Percentiles rank a stretch among this genome's conserved stretches.
Evolutionary conservation across 2,797 vertebrate species (phyloP).

Genomic region (Pyrocephalus nanus): DNA sequence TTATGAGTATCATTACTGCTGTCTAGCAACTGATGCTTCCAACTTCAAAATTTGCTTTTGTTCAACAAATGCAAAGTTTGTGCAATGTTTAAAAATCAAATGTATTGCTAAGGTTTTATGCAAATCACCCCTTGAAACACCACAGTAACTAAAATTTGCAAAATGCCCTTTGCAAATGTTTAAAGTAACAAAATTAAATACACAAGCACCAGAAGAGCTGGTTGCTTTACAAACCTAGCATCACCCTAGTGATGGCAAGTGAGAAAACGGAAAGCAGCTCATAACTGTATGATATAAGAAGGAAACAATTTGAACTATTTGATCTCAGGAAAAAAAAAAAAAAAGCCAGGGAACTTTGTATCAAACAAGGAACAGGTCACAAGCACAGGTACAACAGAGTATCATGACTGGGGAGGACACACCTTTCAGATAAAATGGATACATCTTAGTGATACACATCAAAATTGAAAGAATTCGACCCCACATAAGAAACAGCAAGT

Average conservation of each 20-base stretch:
- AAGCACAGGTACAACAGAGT: neutral
- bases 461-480: neutral
- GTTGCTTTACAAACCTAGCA: neutral
- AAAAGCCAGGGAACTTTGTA: neutral
- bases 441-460: neutral
- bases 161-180: neutral
- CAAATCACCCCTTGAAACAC: neutral
- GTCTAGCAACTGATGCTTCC: neutral
- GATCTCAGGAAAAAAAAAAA: neutral
- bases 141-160: neutral
- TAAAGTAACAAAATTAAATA: neutral
- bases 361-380: neutral
- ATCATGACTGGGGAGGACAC: neutral
- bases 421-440: neutral
- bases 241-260: rapidly evolving
- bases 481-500: rapidly evolving
- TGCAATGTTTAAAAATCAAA: neutral
- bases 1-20: neutral
- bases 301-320: neutral
- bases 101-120: neutral
- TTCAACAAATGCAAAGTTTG: neutral
- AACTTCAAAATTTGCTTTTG: neutral
- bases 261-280: neutral
- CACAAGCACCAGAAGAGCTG: neutral
- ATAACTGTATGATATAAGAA: neutral